These are phyloP conservation scores for Stomorhina lunata DNA, from an alignment of 2,888 invertebrate genomes.

Conservation along the genomic window DNA sequence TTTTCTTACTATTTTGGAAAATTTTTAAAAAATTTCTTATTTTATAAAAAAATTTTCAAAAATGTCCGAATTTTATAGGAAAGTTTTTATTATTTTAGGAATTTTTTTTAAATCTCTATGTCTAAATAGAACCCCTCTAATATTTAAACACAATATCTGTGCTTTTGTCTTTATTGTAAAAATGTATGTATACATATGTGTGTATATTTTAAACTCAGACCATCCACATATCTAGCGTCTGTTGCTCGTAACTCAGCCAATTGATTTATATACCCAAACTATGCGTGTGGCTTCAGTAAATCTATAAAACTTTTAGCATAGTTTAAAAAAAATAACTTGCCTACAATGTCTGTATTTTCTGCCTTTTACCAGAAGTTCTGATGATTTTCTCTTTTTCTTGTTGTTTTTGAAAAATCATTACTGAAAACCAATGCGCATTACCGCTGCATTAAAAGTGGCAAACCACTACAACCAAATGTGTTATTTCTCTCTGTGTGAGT, in stretches of 20 bases:
- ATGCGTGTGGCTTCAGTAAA: constrained; percentile 44
- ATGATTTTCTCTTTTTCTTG: no score
- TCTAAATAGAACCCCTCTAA: no score
- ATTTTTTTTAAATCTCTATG: not conserved
- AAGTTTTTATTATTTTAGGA: no score
- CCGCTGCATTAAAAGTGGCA: constrained; percentile 63
- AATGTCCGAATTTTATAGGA: no score
- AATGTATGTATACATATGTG: not conserved
- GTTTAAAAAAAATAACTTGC: constrained; percentile 11
- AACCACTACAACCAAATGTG: constrained; percentile 57
- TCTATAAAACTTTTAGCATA: constrained; percentile 42
- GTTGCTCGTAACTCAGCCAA: constrained; percentile 40
- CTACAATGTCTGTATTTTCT: not conserved
- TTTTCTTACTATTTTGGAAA: no score
- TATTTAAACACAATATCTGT: no score
- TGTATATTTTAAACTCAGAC: not conserved
- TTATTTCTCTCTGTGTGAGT: not conserved
- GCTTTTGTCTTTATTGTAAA: no score
- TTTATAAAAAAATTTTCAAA: no score
- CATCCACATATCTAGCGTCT: not conserved
- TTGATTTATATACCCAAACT: constrained; percentile 53
- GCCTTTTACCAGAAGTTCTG: not conserved
- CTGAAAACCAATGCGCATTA: constrained; percentile 62
- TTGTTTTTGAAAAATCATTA: constrained; percentile 45
- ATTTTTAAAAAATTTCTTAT: no score